These are phyloP conservation scores for Vanessa atalanta DNA, from an alignment of 1,140 invertebrate species.

Conservation along the genomic window DNA sequence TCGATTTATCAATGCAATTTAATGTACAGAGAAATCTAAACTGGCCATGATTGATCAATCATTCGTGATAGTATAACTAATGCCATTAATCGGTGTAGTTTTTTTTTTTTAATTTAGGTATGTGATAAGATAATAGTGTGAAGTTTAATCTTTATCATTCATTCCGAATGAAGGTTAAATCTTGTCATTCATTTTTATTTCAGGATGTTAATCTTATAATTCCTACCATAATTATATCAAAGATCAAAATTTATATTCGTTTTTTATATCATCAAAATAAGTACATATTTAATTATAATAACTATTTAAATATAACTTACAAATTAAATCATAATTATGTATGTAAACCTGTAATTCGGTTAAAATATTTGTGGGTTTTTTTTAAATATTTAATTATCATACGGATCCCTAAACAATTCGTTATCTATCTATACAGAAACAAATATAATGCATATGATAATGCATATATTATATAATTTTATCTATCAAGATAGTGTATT, in stretches of 20 bases:
- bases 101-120: conserved; percentile 39
- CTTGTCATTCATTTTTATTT: not conserved
- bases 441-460: conserved; percentile 41
- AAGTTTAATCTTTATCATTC: conserved; percentile 17
- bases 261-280: too few relatives aligned
- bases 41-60: conserved; percentile 22
- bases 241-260: too few relatives aligned
- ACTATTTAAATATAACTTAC: not conserved
- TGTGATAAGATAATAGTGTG: conserved; percentile 27
- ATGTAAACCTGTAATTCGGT: not conserved
- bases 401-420: conserved; percentile 23
- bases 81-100: conserved; percentile 44
- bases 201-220: not conserved
- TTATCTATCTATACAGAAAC: conserved; percentile 29
- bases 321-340: not conserved
- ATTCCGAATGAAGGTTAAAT: conserved; percentile 1
- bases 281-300: too few relatives aligned
- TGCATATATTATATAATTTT: conserved; percentile 44
- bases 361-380: not conserved
- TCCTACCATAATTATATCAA: too few relatives aligned
- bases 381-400: not conserved
- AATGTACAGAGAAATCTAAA: conserved; percentile 21
- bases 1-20: conserved; percentile 34
- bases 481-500: conserved; percentile 25
- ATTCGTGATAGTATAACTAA: conserved; percentile 38